phyloP scores from a whole-genome alignment of 2,113 vertebrate genomes.

The Planiliza haematocheilus region DNA sequence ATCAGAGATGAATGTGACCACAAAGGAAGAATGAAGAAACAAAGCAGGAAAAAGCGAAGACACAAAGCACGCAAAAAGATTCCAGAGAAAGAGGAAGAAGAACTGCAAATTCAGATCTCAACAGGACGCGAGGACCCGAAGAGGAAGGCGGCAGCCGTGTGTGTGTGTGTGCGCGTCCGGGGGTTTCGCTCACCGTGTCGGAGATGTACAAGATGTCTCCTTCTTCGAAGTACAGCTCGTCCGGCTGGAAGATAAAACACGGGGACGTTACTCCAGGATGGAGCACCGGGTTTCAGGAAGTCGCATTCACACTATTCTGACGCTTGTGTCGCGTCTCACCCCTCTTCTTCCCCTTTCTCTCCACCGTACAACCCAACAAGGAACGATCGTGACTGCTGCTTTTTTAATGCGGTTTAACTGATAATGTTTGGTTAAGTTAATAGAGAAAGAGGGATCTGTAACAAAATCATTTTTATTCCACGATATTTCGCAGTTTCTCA shows the following conservation, averaged over 20 bases:
- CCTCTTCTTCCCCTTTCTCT: neutral
- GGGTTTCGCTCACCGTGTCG: constrained; percentile 89
- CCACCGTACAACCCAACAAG: too few relatives aligned
- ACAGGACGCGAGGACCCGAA: neutral
- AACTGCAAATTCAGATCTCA: neutral
- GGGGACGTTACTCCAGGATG: neutral
- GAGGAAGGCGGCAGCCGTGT: neutral
- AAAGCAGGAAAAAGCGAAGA: neutral
- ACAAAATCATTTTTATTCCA: neutral
- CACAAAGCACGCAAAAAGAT: constrained; percentile 21
- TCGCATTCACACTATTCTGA: neutral
- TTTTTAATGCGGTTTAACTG: neutral
- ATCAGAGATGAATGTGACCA: neutral
- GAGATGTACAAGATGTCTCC: constrained; percentile 98
- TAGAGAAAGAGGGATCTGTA: neutral
- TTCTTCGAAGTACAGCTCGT: constrained; percentile 98
- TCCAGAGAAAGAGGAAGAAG: constrained; percentile 42
- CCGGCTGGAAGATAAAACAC: constrained; percentile 85
- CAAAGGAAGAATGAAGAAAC: neutral
- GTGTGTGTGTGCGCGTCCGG: too few relatives aligned
- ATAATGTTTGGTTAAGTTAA: neutral
- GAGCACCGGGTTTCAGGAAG: neutral
- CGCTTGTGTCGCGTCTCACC: neutral
- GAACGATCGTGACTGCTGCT: too few relatives aligned
- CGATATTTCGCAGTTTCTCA: neutral